Conservation (phyloP, 2,888 invertebrate genomes). For the Ditylenchus weischeri region DNA sequence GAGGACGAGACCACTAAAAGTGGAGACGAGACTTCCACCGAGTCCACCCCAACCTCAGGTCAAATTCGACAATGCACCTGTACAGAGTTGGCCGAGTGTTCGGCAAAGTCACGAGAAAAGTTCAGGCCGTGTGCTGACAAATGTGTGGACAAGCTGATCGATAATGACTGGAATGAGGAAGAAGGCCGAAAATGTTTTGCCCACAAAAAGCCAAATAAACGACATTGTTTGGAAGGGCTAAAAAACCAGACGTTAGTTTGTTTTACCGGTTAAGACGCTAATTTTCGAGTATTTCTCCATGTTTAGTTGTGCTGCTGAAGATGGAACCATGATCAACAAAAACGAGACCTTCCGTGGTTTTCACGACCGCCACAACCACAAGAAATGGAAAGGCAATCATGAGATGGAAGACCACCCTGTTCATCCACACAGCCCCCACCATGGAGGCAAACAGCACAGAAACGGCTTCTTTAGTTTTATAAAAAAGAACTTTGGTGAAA, state of each 20-base stretch:
- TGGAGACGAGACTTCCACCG: not conserved
- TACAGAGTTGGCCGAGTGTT: conserved; percentile 2
- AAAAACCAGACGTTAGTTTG: conserved; percentile 1
- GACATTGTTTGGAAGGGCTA: not conserved
- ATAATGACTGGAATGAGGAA: conserved; percentile 2
- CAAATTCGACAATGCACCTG: conserved; percentile 3
- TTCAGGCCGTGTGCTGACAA: not conserved
- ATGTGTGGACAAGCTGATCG: conserved; percentile 3
- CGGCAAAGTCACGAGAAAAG: conserved; percentile 1
- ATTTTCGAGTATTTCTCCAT: too few relatives aligned
- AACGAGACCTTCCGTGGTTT: conserved; percentile 7
- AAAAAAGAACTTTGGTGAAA: conserved; percentile 5
- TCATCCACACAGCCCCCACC: not conserved
- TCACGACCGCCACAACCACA: conserved; percentile 1
- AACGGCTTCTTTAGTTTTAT: conserved; percentile 2
- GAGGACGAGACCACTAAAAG: not conserved
- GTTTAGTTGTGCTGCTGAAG: not conserved
- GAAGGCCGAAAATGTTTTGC: not conserved
- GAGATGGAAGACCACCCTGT: not conserved
- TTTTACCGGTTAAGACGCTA: too few relatives aligned
- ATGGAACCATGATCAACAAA: conserved; percentile 4
- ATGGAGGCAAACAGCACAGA: not conserved
- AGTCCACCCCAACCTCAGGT: not conserved
- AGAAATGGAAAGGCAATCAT: not conserved
- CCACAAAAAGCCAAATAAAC: not conserved